Evolutionary conservation across 2,113 vertebrate genomes (phyloP).

Genomic region (Seriola aureovittata): DNA sequence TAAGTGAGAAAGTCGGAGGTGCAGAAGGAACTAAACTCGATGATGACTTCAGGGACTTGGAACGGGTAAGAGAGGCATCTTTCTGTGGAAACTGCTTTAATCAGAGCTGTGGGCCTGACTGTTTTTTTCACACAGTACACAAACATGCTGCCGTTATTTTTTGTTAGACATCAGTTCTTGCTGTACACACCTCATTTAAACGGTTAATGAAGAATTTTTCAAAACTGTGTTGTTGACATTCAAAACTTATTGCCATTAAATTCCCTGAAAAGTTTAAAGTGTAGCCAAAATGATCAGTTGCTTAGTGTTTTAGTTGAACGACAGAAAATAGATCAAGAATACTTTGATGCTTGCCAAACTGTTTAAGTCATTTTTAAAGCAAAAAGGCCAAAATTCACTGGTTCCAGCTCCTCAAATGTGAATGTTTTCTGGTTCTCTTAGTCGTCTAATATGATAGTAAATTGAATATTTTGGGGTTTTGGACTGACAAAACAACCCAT

Average conservation of each 20-base stretch:
- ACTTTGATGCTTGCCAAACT: neutral
- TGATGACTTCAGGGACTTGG: conserved; percentile 97
- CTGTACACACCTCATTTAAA: conserved; percentile 8
- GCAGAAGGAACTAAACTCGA: conserved; percentile 98
- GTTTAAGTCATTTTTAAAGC: no score
- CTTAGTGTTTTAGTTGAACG: neutral
- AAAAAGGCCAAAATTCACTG: neutral
- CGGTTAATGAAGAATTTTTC: neutral
- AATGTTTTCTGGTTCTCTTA: neutral
- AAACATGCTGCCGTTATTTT: neutral
- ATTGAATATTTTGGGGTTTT: neutral
- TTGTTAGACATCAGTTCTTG: neutral
- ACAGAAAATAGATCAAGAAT: neutral
- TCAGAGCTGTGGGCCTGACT: neutral
- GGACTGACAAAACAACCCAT: no score
- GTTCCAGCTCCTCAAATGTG: neutral
- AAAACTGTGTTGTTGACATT: neutral
- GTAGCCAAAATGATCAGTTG: neutral
- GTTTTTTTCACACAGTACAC: neutral
- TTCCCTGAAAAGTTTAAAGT: neutral
- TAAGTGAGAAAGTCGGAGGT: conserved; percentile 97
- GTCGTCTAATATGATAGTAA: neutral
- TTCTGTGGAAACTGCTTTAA: neutral
- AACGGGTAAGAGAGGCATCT: conserved; percentile 86
- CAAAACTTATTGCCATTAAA: neutral